Evolutionary conservation across 2,888 invertebrate species (phyloP), one percentile per base, ranked within the genome.

Genomic region (Trissoscelio sp.): DNA sequence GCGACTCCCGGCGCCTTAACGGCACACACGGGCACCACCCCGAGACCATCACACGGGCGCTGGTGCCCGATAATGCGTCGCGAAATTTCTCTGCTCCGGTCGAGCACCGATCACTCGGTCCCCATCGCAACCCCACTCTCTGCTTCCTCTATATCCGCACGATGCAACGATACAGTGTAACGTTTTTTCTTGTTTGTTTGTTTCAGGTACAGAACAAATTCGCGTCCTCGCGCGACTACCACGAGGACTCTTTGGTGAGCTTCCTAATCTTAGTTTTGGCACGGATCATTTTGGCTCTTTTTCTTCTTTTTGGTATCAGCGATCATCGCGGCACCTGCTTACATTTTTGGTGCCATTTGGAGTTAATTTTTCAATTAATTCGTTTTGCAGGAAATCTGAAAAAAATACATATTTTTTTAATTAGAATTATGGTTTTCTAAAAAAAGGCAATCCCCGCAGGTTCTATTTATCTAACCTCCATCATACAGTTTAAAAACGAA

Each of bases 11-110:
- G 83, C 91, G 90, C 88, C 93, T 92, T 82, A 93, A 92, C 86
- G 93, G 93, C 86, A 92, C 90, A 87, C 92, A 92, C 85, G 91
- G 91, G 87, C 92, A 92, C 90, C 92, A 92, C 89, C 91, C 91
- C 83, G 91, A 90, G 88, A 90, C 90, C 91, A 91, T 91, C 89
- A 89, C 90, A 88, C 88, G 87, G 88, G 86, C 87, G 87, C 85
- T 79, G 86, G 82, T 83, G 85, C 85, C 84, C 86, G 85, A 79
- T 82, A 80, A 81, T 79, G 77, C 69, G 31, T 46, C 57, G 75
- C 82, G 77, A 85, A 80, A 79, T 84, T 84, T 82, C 83, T 79
- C 74, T 82, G 75, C 81, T 72, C 79, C 44, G 24, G 28, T n/a
- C 28, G 42, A 69, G 20, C 79, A 79, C 79, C 73, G 70, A 75